Evolutionary conservation across 2,888 invertebrate genomes (phyloP).

Genomic region (Platypus cylindrus): DNA sequence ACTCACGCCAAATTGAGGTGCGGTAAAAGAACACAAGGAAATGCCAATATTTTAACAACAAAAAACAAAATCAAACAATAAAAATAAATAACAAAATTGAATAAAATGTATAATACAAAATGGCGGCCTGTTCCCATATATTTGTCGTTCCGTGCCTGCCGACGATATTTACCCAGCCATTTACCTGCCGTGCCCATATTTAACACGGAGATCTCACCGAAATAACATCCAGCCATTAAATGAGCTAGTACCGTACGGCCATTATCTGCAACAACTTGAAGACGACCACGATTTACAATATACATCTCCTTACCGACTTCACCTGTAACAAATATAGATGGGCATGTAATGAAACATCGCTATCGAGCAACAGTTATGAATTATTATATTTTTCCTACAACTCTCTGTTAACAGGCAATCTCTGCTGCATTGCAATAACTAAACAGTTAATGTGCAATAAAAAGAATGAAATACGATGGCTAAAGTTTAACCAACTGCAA

Average conservation of each 20-base stretch:
- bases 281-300: constrained; percentile 92
- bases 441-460: no score
- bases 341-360: constrained; percentile 4
- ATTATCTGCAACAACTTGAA: constrained; percentile 91
- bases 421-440: no score
- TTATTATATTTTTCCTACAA: no score
- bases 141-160: constrained; percentile 23
- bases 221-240: constrained; percentile 96
- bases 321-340: constrained; percentile 57
- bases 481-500: no score
- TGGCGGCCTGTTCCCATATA: constrained; percentile 14
- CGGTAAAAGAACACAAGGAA: no score
- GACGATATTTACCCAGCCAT: constrained; percentile 88
- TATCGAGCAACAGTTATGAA: no score
- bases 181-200: constrained; percentile 99
- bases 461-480: no score
- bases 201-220: constrained; percentile 98
- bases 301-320: constrained; percentile 99
- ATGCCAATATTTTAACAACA: no score
- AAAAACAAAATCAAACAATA: no score
- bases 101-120: constrained; percentile 8
- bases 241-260: constrained; percentile 93
- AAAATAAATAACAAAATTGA: no score
- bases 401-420: no score
- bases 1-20: no score